Base-by-base conservation (phyloP, 2,888 invertebrate species). In the Epinotia brunnichana region DNA sequence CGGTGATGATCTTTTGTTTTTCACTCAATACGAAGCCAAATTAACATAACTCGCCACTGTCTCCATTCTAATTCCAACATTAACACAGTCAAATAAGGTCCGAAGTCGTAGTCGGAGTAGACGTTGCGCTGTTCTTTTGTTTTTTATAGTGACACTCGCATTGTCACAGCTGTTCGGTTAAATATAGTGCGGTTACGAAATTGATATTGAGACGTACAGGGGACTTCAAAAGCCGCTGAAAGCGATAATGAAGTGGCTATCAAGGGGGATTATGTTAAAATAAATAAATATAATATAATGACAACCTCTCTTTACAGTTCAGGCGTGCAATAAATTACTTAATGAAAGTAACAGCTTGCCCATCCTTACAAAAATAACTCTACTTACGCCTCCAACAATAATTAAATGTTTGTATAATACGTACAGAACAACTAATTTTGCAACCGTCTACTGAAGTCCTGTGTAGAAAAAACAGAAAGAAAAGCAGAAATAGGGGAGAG, bases 151-250 rank as follows among this genome's bases (percentile, higher is more conserved):
- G 21, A 39, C 79, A 81, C 78, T 77, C 70, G 83, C 86, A 85
- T 84, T 85, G 87, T 86, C 88, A 82, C 91, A 90, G 90, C 90
- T 90, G 87, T 81, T 75, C 78, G 75, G 77, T 83, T 85, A 84
- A 80, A 80, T 81, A 83, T 81, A 77, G 75, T 78, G 76, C 73
- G 76, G 72, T 76, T 75, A 75, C 74, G 70, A 76, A 75, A 77
- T 75, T 66, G 68, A 68, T 73, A 62, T 51, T 63, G 62, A 63
- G 51, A 63, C 13, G 61, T 59, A 68, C 60, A 59, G 29, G 56
- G 48, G 59, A 60, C 59, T 48, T 68, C 60, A 59, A 68, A 68
- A 59, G 59, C 59, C 19, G 59, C 51, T 61, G 59, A 61, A 35
- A 61, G 35, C 21, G 61, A 53, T 61, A 61, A 69, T 61, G 29